A percentile compares a stretch with the other conserved stretches of the same genome.
Conservation (phyloP, 2,113 vertebrate species). For the Platysteira castanea region DNA sequence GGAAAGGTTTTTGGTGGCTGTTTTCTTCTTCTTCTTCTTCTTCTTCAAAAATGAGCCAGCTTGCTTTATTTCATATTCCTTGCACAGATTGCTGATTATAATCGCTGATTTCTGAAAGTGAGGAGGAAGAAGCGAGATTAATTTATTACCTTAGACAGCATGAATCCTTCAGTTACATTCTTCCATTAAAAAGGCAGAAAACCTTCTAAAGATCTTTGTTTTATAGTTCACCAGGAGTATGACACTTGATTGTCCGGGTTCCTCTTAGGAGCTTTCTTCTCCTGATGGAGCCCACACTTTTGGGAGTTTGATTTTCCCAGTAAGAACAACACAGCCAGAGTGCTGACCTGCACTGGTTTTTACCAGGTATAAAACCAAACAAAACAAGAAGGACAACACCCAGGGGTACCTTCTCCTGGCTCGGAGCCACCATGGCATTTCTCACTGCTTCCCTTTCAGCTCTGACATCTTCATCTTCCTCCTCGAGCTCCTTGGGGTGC, state of each 20-base stretch:
- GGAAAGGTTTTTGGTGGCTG: slow-evolving; percentile 83
- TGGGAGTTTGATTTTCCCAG: not conserved
- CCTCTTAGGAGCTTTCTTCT: not conserved
- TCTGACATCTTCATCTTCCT: slow-evolving; percentile 86
- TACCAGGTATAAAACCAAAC: not conserved
- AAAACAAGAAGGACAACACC: not conserved
- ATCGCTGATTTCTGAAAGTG: slow-evolving; percentile 77
- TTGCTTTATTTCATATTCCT: slow-evolving; percentile 77
- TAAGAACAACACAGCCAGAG: not conserved
- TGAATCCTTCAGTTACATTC: not conserved
- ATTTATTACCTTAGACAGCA: not conserved
- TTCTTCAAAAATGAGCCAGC: slow-evolving; percentile 71
- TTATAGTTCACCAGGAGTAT: not conserved
- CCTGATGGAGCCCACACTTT: not conserved
- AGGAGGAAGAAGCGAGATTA: not conserved
- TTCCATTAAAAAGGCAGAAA: not conserved
- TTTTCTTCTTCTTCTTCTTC: slow-evolving; percentile 64
- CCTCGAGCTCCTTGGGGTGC: slow-evolving; percentile 72
- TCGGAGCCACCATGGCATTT: slow-evolving; percentile 61
- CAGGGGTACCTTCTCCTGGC: slow-evolving; percentile 75
- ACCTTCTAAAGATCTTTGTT: not conserved
- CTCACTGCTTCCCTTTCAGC: slow-evolving; percentile 80
- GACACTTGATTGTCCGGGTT: fast-evolving
- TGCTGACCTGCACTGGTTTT: not conserved
- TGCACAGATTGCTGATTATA: slow-evolving; percentile 82